Conservation (phyloP, 2,888 invertebrate species). For the Drosophila cognata region DNA sequence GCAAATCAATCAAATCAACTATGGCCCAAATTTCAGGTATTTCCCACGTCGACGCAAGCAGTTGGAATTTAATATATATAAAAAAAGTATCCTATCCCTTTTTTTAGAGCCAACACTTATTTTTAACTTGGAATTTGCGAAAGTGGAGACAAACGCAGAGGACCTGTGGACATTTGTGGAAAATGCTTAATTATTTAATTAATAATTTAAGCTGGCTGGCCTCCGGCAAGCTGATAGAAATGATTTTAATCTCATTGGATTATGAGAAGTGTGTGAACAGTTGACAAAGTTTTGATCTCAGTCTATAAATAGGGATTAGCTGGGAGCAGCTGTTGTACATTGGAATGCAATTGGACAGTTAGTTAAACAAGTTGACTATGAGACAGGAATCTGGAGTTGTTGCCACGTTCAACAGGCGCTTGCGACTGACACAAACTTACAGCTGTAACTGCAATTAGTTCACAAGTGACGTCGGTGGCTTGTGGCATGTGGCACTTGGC, state of each 20-base stretch:
- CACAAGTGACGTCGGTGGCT: too few species aligned
- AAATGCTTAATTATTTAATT: slow-evolving; percentile 11
- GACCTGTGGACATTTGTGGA: neutral
- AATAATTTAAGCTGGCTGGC: neutral
- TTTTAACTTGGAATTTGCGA: neutral
- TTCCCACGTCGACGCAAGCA: neutral
- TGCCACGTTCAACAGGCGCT: neutral
- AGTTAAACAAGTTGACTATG: neutral
- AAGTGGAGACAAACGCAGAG: neutral
- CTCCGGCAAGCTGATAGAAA: slow-evolving; percentile 10
- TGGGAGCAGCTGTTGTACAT: slow-evolving; percentile 4
- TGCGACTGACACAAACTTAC: neutral
- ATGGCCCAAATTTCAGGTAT: neutral
- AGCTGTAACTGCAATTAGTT: neutral
- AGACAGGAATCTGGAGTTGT: neutral
- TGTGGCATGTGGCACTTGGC: neutral
- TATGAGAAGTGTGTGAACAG: neutral
- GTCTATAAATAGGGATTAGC: slow-evolving; percentile 31
- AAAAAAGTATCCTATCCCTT: neutral
- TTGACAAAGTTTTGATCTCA: neutral
- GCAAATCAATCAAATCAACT: slow-evolving; percentile 2
- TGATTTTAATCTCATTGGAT: neutral
- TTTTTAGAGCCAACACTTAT: neutral
- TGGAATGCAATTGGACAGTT: slow-evolving; percentile 13
- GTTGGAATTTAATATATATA: neutral